These are phyloP conservation scores for Hycleus cichorii DNA, from an alignment of 1,140 invertebrate species.

Conservation along the genomic window DNA sequence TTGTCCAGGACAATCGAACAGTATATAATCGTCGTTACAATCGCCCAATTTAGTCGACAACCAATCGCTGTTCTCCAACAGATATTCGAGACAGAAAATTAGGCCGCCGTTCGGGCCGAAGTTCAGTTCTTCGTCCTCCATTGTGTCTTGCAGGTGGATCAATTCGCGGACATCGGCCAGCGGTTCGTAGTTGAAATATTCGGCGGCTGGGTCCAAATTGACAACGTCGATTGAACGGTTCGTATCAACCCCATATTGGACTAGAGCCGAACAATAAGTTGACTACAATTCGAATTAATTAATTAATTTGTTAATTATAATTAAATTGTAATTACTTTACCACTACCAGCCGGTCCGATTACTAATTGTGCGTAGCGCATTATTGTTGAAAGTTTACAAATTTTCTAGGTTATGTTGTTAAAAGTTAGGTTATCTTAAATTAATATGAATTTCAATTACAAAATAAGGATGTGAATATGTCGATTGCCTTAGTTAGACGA, in stretches of 20 bases:
- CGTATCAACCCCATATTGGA: constrained; percentile 70
- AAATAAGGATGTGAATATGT: too few relatives aligned
- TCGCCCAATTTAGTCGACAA: constrained; percentile 73
- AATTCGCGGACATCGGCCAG: constrained; percentile 86
- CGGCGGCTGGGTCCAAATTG: constrained; percentile 96
- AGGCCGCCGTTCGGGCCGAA: constrained; percentile 97
- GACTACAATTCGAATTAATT: constrained; percentile 51
- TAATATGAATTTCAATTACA: too few relatives aligned
- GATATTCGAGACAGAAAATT: constrained; percentile 93
- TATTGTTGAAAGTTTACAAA: background rate
- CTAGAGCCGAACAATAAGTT: constrained; percentile 88
- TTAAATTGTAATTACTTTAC: constrained; percentile 60
- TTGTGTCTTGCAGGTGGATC: constrained; percentile 91
- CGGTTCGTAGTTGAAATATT: constrained; percentile 88
- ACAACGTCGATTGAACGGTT: constrained; percentile 77
- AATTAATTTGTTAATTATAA: background rate
- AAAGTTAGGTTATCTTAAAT: too few relatives aligned
- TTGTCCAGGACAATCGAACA: constrained; percentile 99
- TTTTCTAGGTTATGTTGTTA: too few relatives aligned
- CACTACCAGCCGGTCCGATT: constrained; percentile 91
- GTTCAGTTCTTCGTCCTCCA: constrained; percentile 91
- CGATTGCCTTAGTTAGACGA: too few relatives aligned
- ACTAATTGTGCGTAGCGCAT: constrained; percentile 93
- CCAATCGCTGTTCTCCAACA: constrained; percentile 89
- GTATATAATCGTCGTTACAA: constrained; percentile 83